Evolutionary conservation across 2,797 vertebrate species (phyloP).

Genomic region (Cossypha caffra): DNA sequence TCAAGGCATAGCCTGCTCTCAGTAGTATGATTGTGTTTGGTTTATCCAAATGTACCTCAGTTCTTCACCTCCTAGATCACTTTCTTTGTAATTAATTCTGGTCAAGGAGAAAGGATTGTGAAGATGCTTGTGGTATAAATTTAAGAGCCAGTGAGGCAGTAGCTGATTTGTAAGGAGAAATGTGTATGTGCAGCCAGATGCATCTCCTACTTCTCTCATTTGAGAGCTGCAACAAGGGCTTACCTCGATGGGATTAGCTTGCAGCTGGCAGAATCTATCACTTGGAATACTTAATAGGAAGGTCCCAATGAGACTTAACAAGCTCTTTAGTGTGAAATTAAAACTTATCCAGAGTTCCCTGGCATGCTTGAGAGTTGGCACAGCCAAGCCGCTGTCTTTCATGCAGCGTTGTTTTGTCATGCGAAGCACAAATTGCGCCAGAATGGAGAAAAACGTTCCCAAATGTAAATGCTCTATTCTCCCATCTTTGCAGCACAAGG

Average conservation of each 20-base stretch:
- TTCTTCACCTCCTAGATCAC: not conserved
- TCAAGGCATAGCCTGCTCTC: not conserved
- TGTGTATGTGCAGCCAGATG: rapidly evolving
- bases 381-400: not conserved
- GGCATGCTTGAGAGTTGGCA: not conserved
- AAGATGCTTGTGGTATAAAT: not conserved
- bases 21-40: not conserved
- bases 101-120: not conserved
- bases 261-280: not conserved
- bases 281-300: not conserved
- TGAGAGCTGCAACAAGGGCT: not conserved
- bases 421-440: rapidly evolving
- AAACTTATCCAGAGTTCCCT: not conserved
- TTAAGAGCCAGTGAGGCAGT: not conserved
- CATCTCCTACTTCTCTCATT: not conserved
- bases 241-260: not conserved
- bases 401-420: not conserved
- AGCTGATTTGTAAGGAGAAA: not conserved
- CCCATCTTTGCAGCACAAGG: not conserved
- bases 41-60: not conserved
- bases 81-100: not conserved
- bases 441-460: not conserved
- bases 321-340: not conserved
- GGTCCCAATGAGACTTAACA: not conserved
- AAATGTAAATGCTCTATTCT: not conserved